Base-by-base conservation (phyloP, 2,797 vertebrate genomes). In the Propithecus perrieri region DNA sequence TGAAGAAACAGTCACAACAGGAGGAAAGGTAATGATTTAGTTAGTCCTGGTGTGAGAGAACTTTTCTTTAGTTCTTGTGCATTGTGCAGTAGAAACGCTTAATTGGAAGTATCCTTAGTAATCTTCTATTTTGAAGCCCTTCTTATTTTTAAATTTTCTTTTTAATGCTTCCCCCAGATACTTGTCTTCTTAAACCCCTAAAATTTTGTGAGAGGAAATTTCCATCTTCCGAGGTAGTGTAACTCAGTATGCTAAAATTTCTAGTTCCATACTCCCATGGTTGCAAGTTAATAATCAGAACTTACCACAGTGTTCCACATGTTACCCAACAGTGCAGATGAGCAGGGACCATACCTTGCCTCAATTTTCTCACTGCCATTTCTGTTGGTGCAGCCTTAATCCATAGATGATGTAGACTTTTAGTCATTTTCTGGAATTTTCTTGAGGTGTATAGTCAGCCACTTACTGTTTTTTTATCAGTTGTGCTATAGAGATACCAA, bases 1-100 rank as follows among this genome's bases (percentile, higher is more conserved):
- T 97, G 99, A 99, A 87, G 99, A 99, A 97, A 99, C 99, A 0
- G 98, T 99, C 97, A 98, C 99, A 0, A 98, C 99, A 17, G 99
- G 99, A 96, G 99, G 99, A 80, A 99, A 99, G 99, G 99, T 99
- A 98, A 98, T 3, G 10, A n/a, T 61, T 93, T 22, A 7, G 17
- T 53, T 67, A 24, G 12, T 2, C 33, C n/a, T 84, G 30, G 41
- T 55, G 9, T 15, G 12, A 33, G 26, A 67, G n/a, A 26, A 12
- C 38, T 63, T 86, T 20, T 41, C 28, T 75, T 4, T 11, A 7
- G 1, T 1, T 74, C 20, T 18, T 48, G 1, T 89, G 14, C 57
- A 33, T 41, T 75, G 7, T 76, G 18, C 9, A 50, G 41, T 33
- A 12, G 74, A 87, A 79, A 30, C 6, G 14, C 28, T 75, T 26